phyloP scores from a whole-genome alignment of 2,113 vertebrate species.

The Eurystomus gularis region DNA sequence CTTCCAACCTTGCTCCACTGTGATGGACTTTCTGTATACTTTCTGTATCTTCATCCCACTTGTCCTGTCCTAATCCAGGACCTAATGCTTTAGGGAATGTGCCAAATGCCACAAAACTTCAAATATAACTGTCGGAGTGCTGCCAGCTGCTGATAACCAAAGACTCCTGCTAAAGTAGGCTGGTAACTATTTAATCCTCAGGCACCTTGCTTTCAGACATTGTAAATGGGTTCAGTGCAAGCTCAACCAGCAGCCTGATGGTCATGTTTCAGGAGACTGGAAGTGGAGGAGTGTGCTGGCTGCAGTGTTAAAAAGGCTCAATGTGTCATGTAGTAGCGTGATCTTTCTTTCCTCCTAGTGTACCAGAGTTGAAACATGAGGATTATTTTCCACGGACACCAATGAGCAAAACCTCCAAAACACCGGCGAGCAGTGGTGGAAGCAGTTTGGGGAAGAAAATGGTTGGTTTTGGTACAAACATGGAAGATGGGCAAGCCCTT shows the following conservation, averaged over 20 bases:
- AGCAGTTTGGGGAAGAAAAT: constrained; percentile 47
- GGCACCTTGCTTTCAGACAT: not conserved
- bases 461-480: not conserved
- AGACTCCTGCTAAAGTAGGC: not conserved
- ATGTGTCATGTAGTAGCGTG: not conserved
- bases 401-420: constrained; percentile 17
- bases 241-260: not conserved
- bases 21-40: not conserved
- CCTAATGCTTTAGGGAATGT: not conserved
- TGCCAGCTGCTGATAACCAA: not conserved
- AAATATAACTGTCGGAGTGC: not conserved
- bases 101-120: not conserved
- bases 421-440: not conserved
- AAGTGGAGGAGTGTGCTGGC: not conserved
- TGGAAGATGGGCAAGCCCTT: not conserved
- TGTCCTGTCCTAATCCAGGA: not conserved
- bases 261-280: not conserved
- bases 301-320: not conserved
- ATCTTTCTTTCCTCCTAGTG: constrained; percentile 53
- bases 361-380: not conserved
- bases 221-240: not conserved
- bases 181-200: not conserved
- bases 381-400: constrained; percentile 8
- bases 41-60: not conserved
- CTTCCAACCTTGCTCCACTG: not conserved